Evolutionary conservation across 2,888 invertebrate species (phyloP), one percentile per base, ranked within the genome.

Genomic region (Limnephilus marmoratus): DNA sequence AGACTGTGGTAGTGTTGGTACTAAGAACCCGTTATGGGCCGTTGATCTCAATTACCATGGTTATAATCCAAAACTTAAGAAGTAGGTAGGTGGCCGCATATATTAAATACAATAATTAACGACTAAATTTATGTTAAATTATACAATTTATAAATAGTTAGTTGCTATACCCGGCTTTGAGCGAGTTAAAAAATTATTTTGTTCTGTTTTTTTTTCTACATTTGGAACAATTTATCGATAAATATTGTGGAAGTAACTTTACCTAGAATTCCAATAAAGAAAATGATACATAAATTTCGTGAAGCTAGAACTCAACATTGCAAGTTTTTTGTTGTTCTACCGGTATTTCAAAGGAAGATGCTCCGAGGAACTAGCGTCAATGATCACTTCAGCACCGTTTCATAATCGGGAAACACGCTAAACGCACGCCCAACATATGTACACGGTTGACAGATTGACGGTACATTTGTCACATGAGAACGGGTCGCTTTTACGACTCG

Each of bases 1-100:
- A n/a, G 24, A 68, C 68, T 68, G 24, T 68, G 68, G 24, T n/a
- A 68, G 24, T 68, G 68, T 24, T 68, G 68, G 68, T 68, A n/a
- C 68, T 4, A 24, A n/a, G 24, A 24, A 24, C 68, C 68, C 68
- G 68, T 68, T 68, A 68, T 68, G 68, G 68, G 68, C 68, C 68
- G 68, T 68, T 68, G 68, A 24, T 68, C 68, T n/a, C 68, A 68
- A 68, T 68, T n/a, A 24, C 9, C 68, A 2, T n/a, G 68, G 24
- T 68, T 68, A 68, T 68, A 68, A 68, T 68, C 68, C 68, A 68
- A 68, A 68, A 68, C 68, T 68, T 68, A 68, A 68, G 68, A 68
- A 9, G 68, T 68, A 9, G 68, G 68, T n/a, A 68, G 68, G 68
- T n/a, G 24, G 24, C 24, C 24, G 68, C 68, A 24, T 68, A n/a